Percentiles rank a stretch among this genome's conserved stretches.
Evolutionary conservation across 23 tunicate genomes (phyloP).

Genomic region (Diplosoma virens): DNA sequence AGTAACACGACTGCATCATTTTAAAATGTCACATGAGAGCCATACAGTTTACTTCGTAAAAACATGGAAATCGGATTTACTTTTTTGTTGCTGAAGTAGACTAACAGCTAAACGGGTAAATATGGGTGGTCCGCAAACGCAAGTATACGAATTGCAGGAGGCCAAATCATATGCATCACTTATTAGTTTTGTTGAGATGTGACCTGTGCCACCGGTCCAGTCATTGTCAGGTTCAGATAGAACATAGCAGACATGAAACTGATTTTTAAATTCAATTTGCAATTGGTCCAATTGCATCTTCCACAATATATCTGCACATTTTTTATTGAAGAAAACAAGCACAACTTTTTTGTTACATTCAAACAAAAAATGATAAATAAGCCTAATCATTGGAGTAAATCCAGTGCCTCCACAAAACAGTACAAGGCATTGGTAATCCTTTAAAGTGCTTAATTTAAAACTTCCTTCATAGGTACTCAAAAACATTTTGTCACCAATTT

Average conservation of each 20-base stretch:
- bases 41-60: not conserved
- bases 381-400: slow-evolving; percentile 77
- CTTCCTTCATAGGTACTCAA: slow-evolving; percentile 64
- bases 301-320: slow-evolving; percentile 61
- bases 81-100: not conserved
- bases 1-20: too few relatives aligned
- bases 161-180: not conserved
- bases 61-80: not conserved
- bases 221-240: slow-evolving; percentile 46
- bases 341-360: slow-evolving; percentile 9
- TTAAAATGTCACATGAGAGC: not conserved
- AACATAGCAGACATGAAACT: slow-evolving; percentile 47
- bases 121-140: slow-evolving; percentile 27
- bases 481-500: slow-evolving; percentile 26
- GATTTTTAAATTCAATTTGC: not conserved
- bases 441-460: slow-evolving; percentile 1
- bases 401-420: slow-evolving; percentile 86
- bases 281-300: slow-evolving; percentile 34
- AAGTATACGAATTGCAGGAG: not conserved
- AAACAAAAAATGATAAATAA: slow-evolving; percentile 40
- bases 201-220: slow-evolving; percentile 70
- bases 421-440: not conserved
- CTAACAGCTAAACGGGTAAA: not conserved
- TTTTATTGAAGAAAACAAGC: slow-evolving; percentile 65
- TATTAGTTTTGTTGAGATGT: slow-evolving; percentile 21